Base-by-base conservation (phyloP, 2,113 vertebrate genomes). In the Hippocampus barbouri region DNA sequence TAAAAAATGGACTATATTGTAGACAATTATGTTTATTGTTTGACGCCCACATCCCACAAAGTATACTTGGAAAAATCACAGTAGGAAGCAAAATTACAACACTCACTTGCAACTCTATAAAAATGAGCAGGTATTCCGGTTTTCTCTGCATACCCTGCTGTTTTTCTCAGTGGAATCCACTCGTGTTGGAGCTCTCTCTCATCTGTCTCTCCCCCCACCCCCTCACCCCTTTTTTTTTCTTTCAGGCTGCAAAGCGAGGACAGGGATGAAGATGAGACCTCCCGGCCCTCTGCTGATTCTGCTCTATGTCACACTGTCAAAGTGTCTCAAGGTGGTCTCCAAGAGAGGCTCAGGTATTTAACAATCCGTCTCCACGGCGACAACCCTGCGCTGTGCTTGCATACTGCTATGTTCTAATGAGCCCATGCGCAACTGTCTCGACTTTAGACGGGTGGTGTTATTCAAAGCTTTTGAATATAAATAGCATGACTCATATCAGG, bases 301-400 rank as follows among this genome's bases (percentile, higher is more conserved):
- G 78, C 85, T 92, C 74, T 90, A 87, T 78, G 30, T 87, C 83
- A 87, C 88, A 11, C 87, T 92, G 84, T 88, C 86, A 77, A 85
- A 66, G 80, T 85, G 84, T 77, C 72, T 86, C 27, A 92, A 92
- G 82, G 87, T 89, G 81, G 89, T 91, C 78, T 89, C 91, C 6
- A 92, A 92, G 74, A 88, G 89, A 80, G 91, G 91, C 84, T 92
- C 91, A 89, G 91, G 91, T 92, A 87, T 68, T 61, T 75, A 15
- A 60, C 23, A 4, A 27, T 2, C 64, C 45, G 12, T 25, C 0
- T 75, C 64, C 64, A 66, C 23, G 41, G 23, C 41, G 64, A 66
- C 64, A 47, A 43, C 23, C n/a, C n/a, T 45, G 23, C n/a, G 14
- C 41, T 15, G 21, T 47, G 63, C 63, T 25, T 27, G 63, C 63